Conservation (phyloP, 2,113 vertebrate genomes). For the Euleptes europaea region DNA sequence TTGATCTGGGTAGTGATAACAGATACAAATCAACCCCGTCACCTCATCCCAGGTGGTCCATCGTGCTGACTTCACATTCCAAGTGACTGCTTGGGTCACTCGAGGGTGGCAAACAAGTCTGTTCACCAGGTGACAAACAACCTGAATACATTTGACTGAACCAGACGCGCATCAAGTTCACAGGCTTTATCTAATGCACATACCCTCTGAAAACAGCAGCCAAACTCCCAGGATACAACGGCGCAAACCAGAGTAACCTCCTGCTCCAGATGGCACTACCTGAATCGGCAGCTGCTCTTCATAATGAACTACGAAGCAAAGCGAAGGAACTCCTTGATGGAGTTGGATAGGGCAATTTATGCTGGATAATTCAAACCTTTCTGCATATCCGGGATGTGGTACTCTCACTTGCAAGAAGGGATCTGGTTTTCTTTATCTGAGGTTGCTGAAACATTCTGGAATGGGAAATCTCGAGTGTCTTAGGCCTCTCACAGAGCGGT, state of each 20-base stretch:
- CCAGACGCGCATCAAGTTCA: conserved; percentile 2
- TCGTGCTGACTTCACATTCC: too few species aligned
- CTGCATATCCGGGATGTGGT: background rate
- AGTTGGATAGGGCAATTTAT: conserved; percentile 21
- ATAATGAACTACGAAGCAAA: conserved; percentile 40
- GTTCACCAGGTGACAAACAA: background rate
- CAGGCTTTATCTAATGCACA: background rate
- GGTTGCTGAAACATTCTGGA: conserved; percentile 11
- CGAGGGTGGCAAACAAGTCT: background rate
- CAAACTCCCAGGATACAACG: background rate
- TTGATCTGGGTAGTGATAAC: too few species aligned
- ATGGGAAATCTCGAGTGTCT: accelerated
- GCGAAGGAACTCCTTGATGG: conserved; percentile 1
- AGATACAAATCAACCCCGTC: too few species aligned
- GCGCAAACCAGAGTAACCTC: too few species aligned
- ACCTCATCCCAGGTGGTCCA: too few species aligned
- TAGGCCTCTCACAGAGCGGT: background rate
- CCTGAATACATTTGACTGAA: conserved; percentile 43
- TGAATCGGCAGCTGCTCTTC: conserved; percentile 52
- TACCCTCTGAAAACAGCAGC: background rate
- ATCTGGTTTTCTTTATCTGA: conserved; percentile 28
- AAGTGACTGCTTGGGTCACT: conserved; percentile 33
- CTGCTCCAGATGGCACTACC: background rate
- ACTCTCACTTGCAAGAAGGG: background rate
- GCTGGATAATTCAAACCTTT: conserved; percentile 36